A percentile compares a stretch with the other conserved stretches of the same genome.
phyloP scores from a whole-genome alignment of 2,113 vertebrate species.

The Pluvialis apricaria region DNA sequence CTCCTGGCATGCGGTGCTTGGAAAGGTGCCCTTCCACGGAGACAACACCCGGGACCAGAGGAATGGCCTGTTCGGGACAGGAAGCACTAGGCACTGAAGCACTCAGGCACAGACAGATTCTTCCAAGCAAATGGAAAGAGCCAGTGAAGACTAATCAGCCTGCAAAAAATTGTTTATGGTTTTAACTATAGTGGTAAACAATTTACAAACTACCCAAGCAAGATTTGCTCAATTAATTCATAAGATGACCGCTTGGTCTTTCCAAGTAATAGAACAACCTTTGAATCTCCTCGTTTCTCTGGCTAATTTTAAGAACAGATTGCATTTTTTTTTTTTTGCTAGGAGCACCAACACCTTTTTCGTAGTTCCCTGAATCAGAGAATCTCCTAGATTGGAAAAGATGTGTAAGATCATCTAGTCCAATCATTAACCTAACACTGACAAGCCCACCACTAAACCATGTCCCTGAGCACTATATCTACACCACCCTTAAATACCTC shows the following conservation, averaged over 20 bases:
- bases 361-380: neutral
- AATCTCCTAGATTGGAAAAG: too few species aligned
- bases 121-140: neutral
- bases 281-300: neutral
- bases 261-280: neutral
- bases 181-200: neutral
- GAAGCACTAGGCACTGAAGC: neutral
- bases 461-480: too few species aligned
- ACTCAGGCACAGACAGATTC: neutral
- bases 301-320: neutral
- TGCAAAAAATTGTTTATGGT: neutral
- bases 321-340: neutral
- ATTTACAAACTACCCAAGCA: neutral
- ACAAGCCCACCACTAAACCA: too few species aligned
- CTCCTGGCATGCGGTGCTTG: conserved; percentile 58
- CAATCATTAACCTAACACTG: too few species aligned
- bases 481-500: too few species aligned
- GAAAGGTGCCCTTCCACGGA: conserved; percentile 61
- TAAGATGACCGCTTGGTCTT: neutral
- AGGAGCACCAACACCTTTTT: neutral
- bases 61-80: neutral
- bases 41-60: neutral
- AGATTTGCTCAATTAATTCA: neutral
- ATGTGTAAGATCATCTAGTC: too few species aligned
- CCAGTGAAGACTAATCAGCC: neutral